These are phyloP conservation scores for Anoplopoma fimbria DNA, from an alignment of 2,113 vertebrate genomes.

Conservation along the genomic window DNA sequence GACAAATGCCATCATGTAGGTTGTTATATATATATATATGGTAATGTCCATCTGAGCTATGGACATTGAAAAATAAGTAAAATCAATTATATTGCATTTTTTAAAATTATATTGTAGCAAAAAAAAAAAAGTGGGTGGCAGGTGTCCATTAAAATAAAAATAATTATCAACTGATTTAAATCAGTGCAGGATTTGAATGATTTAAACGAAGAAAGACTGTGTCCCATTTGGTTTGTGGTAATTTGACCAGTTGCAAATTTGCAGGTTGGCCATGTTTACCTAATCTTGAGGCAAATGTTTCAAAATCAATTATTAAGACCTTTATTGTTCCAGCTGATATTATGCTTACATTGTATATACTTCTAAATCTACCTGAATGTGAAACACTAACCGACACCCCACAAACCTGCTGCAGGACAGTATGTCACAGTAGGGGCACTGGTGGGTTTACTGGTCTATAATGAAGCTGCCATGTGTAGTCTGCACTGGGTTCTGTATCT, in stretches of 20 bases:
- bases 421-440: neutral
- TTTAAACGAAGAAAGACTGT: neutral
- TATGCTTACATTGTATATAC: neutral
- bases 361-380: neutral
- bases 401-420: neutral
- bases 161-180: neutral
- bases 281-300: neutral
- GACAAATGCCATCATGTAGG: neutral
- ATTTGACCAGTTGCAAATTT: neutral
- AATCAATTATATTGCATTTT: neutral
- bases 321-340: neutral
- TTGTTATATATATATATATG: neutral
- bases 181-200: neutral
- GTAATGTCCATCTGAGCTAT: neutral
- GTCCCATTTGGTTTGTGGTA: neutral
- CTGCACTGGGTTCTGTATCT: neutral
- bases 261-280: neutral
- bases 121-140: neutral
- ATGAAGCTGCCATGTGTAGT: neutral
- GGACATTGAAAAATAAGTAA: neutral
- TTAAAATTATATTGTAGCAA: neutral
- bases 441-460: neutral
- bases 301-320: neutral
- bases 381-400: neutral
- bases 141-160: slow-evolving; percentile 5